phyloP scores from a whole-genome alignment of 1,140 invertebrate genomes.

The Nasonia vitripennis region DNA sequence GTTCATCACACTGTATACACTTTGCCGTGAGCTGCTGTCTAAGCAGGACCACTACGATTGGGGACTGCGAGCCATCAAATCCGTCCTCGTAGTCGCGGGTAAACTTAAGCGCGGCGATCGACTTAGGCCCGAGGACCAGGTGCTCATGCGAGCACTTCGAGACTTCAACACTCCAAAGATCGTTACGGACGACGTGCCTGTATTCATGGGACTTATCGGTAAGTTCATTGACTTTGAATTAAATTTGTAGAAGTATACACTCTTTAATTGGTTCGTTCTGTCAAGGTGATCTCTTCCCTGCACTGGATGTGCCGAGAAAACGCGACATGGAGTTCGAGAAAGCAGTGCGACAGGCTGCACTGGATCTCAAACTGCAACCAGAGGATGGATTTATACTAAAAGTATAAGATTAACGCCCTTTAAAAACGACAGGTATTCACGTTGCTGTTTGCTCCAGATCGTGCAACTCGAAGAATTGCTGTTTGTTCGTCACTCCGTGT shows the following conservation, averaged over 20 bases:
- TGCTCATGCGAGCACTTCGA: slow-evolving; percentile 88
- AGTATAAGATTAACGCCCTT: slow-evolving; percentile 65
- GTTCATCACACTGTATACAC: slow-evolving; percentile 92
- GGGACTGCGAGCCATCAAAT: slow-evolving; percentile 94
- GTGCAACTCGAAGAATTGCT: slow-evolving; percentile 95
- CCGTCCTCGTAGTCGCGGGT: slow-evolving; percentile 93
- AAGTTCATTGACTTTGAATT: background rate
- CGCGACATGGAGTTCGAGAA: slow-evolving; percentile 90
- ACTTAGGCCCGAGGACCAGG: slow-evolving; percentile 84
- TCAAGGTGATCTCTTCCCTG: slow-evolving; percentile 88
- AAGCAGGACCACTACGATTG: slow-evolving; percentile 98
- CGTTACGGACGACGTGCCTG: slow-evolving; percentile 90
- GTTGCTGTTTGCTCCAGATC: slow-evolving; percentile 75
- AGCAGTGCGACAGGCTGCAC: slow-evolving; percentile 83
- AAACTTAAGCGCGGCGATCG: slow-evolving; percentile 84
- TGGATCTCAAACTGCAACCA: slow-evolving; percentile 91
- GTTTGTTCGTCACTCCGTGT: slow-evolving; percentile 95
- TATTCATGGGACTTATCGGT: slow-evolving; percentile 93
- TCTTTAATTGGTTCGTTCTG: background rate
- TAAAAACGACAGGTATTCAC: background rate
- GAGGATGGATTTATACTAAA: slow-evolving; percentile 93
- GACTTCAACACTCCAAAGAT: slow-evolving; percentile 97
- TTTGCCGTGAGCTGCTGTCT: slow-evolving; percentile 91
- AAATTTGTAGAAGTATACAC: background rate
- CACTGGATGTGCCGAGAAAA: slow-evolving; percentile 90